Percentiles rank a stretch among this genome's conserved stretches.
phyloP scores from a whole-genome alignment of 35 echinoderm and acorn worm species.

The Lytechinus variegatus region DNA sequence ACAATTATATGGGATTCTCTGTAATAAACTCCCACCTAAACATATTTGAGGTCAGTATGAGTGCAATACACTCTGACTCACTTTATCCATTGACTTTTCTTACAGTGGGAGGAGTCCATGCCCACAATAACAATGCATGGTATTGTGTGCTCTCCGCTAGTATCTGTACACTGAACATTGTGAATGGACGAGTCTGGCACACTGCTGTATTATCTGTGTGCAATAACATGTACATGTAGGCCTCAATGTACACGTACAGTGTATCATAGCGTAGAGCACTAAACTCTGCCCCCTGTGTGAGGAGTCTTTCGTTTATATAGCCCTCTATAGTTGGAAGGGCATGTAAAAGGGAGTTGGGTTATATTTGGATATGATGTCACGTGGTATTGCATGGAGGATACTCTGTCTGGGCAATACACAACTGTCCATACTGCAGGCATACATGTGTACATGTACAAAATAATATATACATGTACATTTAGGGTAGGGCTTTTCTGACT shows the following conservation, averaged over 20 bases:
- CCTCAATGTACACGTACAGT: not conserved
- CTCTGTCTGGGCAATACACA: not conserved
- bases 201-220: not conserved
- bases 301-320: not conserved
- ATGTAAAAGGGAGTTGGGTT: not conserved
- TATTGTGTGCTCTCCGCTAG: not conserved
- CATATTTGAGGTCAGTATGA: not conserved
- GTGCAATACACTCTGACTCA: not conserved
- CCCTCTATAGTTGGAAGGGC: constrained; percentile 14
- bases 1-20: not conserved
- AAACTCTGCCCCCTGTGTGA: not conserved
- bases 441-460: not conserved
- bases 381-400: not conserved
- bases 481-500: not conserved
- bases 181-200: not conserved
- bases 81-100: not conserved
- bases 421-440: too few relatives aligned
- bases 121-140: not conserved
- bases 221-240: not conserved
- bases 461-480: not conserved
- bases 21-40: not conserved
- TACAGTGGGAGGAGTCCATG: not conserved
- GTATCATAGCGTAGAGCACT: not conserved
- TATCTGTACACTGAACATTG: not conserved
- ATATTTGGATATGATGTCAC: constrained; percentile 21